Percentiles rank a stretch among this genome's conserved stretches.
These are phyloP conservation scores for Zelostemma sp. DNA, from an alignment of 1,140 invertebrate genomes.

Conservation along the genomic window DNA sequence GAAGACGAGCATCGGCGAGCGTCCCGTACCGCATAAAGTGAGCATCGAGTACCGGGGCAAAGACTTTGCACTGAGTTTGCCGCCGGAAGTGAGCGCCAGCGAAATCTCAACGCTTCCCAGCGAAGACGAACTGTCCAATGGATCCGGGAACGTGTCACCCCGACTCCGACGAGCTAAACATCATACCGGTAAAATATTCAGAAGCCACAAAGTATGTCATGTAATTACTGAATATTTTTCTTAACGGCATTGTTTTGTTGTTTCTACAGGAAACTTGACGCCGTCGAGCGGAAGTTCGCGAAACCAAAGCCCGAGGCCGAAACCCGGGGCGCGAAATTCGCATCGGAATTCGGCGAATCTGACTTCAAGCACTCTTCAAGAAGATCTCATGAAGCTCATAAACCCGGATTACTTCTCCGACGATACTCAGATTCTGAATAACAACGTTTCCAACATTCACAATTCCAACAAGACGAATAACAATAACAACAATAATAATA, in stretches of 20 bases:
- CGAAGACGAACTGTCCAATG: conserved; percentile 74
- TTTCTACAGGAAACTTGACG: conserved; percentile 55
- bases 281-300: conserved; percentile 71
- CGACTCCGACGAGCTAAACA: conserved; percentile 65
- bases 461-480: conserved; percentile 62
- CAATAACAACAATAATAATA: conserved; percentile 49
- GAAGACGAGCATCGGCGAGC: conserved; percentile 63
- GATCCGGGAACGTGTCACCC: conserved; percentile 72
- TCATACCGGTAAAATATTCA: conserved; percentile 47
- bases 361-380: conserved; percentile 80
- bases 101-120: conserved; percentile 67
- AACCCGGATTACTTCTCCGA: conserved; percentile 83
- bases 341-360: conserved; percentile 76
- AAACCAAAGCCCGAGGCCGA: conserved; percentile 75
- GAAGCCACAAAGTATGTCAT: too few relatives aligned
- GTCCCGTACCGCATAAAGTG: conserved; percentile 66
- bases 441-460: conserved; percentile 58
- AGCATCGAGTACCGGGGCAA: conserved; percentile 69
- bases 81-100: conserved; percentile 66
- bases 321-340: conserved; percentile 67
- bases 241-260: too few relatives aligned
- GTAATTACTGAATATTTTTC: too few relatives aligned
- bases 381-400: conserved; percentile 90
- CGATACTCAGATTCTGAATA: conserved; percentile 59
- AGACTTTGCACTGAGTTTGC: conserved; percentile 60